Percentiles rank a stretch among this genome's conserved stretches.
Evolutionary conservation across 2,113 vertebrate genomes (phyloP).

Genomic region (Podilymbus podiceps): DNA sequence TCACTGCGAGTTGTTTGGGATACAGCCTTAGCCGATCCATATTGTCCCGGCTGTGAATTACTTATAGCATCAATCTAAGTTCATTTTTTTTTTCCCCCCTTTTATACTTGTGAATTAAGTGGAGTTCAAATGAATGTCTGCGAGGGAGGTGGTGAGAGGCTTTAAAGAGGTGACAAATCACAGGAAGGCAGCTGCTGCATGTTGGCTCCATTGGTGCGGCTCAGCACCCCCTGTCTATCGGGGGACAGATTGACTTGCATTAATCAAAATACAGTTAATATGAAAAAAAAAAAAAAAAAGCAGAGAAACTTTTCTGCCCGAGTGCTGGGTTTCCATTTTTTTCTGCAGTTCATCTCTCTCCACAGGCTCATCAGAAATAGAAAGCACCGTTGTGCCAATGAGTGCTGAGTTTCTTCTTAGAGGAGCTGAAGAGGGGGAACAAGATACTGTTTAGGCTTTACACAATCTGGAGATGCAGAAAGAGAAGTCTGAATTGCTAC

Average conservation of each 20-base stretch:
- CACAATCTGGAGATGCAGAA: not conserved
- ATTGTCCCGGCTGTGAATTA: not conserved
- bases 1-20: not conserved
- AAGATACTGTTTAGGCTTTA: not conserved
- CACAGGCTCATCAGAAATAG: slow-evolving; percentile 9
- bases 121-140: slow-evolving; percentile 14
- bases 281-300: not conserved
- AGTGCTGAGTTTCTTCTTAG: not conserved
- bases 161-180: slow-evolving; percentile 39
- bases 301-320: not conserved
- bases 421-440: not conserved
- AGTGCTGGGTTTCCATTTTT: not conserved
- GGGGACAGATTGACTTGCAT: not conserved
- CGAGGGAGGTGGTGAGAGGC: not conserved
- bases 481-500: not conserved
- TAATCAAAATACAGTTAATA: not conserved
- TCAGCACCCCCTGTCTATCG: not conserved
- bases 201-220: not conserved
- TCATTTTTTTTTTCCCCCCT: not conserved
- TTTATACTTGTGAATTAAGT: not conserved
- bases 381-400: not conserved
- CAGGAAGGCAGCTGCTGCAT: slow-evolving; percentile 43
- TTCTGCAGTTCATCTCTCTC: not conserved
- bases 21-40: too few species aligned
- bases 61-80: slow-evolving; percentile 4